Conservation (phyloP, 2,797 vertebrate genomes). For the Capromys pilorides region DNA sequence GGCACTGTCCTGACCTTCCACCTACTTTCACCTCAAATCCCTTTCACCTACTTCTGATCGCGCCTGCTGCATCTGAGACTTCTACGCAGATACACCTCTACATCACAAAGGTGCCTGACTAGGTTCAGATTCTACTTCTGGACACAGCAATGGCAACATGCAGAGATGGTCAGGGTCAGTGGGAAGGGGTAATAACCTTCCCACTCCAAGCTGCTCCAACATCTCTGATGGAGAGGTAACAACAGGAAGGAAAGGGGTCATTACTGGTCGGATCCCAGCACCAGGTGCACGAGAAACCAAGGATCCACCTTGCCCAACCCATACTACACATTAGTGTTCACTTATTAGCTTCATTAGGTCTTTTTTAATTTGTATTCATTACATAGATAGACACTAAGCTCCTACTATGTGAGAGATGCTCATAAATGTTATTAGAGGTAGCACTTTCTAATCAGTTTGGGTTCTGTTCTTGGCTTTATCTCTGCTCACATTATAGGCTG, state of each 20-base stretch:
- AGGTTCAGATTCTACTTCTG: neutral
- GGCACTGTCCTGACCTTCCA: neutral
- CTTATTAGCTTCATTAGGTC: neutral
- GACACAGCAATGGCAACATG: neutral
- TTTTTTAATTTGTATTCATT: neutral
- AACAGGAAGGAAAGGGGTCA: neutral
- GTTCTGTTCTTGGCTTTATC: neutral
- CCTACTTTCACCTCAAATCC: neutral
- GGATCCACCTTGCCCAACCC: neutral
- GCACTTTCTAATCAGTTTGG: neutral
- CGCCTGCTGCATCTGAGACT: neutral
- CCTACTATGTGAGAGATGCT: neutral
- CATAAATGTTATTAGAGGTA: conserved; percentile 11
- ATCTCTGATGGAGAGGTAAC: accelerated
- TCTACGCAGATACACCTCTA: neutral
- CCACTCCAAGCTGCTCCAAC: neutral
- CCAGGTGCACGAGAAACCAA: neutral
- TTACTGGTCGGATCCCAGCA: neutral
- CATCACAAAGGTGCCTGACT: neutral
- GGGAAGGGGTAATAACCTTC: neutral
- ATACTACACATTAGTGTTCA: neutral
- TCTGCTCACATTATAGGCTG: neutral
- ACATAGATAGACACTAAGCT: neutral
- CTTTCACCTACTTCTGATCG: neutral
- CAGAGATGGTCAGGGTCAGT: neutral